Conservation (phyloP, 2,888 invertebrate species). For the Melinaea marsaeus region DNA sequence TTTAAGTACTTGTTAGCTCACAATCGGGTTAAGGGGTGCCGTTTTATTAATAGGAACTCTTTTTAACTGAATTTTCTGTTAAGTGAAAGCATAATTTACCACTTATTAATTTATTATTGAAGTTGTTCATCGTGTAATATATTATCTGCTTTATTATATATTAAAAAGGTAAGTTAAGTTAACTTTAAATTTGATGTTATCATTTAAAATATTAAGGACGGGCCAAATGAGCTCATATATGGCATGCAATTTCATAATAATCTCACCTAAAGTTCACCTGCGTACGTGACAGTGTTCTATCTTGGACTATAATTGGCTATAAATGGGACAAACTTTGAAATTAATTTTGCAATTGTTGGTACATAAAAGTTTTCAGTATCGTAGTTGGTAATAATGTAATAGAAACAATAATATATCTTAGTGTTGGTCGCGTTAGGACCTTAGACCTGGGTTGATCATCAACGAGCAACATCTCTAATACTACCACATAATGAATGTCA, state of each 20-base stretch:
- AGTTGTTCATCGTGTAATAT: too few relatives aligned
- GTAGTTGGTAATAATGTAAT: background rate
- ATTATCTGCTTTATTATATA: too few relatives aligned
- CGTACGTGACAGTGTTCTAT: constrained; percentile 48
- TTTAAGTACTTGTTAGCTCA: constrained; percentile 8
- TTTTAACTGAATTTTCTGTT: background rate
- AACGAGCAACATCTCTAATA: too few relatives aligned
- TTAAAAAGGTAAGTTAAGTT: too few relatives aligned
- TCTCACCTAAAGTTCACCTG: constrained; percentile 22
- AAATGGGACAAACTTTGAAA: constrained; percentile 35
- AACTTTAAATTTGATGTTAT: too few relatives aligned
- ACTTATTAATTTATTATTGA: too few relatives aligned
- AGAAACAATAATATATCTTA: background rate
- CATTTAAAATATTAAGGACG: too few relatives aligned
- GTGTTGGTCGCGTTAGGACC: constrained; percentile 5
- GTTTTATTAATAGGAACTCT: background rate
- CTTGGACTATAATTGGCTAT: constrained; percentile 34
- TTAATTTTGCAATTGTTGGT: background rate
- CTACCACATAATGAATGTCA: too few relatives aligned
- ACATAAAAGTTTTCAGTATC: background rate
- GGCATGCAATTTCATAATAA: background rate
- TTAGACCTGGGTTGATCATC: too few relatives aligned
- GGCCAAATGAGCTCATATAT: background rate
- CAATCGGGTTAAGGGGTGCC: background rate
- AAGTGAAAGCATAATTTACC: too few relatives aligned